Conservation (phyloP, 1,140 invertebrate genomes). For the Nautilus pompilius region DNA sequence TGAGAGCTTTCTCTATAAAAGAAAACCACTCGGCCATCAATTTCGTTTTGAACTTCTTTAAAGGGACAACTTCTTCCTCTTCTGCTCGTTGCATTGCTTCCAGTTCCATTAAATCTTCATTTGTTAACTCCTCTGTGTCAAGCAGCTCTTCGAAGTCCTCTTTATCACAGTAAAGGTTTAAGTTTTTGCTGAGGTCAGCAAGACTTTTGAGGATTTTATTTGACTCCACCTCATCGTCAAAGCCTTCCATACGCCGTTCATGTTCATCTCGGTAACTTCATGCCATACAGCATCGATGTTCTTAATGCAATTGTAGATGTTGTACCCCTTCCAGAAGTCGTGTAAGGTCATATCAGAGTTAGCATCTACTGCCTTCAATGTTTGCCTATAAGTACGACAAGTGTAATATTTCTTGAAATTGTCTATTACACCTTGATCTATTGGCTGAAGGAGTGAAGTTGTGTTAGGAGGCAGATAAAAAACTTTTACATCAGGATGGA, state of each 20-base stretch:
- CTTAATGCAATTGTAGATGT: background rate
- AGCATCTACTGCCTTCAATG: background rate
- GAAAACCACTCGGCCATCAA: background rate
- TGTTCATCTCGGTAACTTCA: background rate
- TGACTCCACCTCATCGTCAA: background rate
- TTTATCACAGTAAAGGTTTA: background rate
- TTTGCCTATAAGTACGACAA: background rate
- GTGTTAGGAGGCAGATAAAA: background rate
- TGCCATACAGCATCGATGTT: background rate
- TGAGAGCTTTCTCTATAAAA: background rate
- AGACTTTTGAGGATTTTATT: background rate
- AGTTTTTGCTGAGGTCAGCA: background rate
- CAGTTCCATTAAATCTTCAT: background rate
- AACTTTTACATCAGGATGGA: background rate
- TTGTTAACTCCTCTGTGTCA: background rate
- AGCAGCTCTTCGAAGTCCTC: background rate
- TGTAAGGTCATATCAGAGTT: background rate
- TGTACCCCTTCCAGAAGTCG: background rate
- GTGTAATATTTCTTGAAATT: background rate
- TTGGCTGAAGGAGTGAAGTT: background rate
- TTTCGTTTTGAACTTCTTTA: background rate
- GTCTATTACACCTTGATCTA: background rate
- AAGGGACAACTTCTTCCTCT: no score
- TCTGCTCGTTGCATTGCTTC: background rate
- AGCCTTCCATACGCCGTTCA: background rate